Percentiles rank a stretch among this genome's conserved stretches.
These are phyloP conservation scores for Phalacrocorax carbo DNA, from an alignment of 2,113 vertebrate genomes.

Conservation along the genomic window DNA sequence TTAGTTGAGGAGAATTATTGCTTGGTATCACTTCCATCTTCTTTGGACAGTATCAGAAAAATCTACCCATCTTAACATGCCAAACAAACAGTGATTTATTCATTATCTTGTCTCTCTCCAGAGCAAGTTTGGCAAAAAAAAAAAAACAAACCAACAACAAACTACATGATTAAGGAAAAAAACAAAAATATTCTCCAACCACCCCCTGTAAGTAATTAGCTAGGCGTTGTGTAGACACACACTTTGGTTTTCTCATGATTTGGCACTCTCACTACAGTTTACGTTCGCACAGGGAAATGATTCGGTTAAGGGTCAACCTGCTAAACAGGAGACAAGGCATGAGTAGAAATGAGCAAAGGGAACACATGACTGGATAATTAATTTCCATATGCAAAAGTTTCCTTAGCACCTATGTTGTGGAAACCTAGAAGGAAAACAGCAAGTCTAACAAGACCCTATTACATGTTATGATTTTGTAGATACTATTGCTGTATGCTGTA, in stretches of 20 bases:
- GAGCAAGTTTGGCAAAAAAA: neutral
- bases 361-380: neutral
- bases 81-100: neutral
- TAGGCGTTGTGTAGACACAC: neutral
- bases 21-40: neutral
- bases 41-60: neutral
- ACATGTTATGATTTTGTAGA: neutral
- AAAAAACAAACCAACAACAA: neutral
- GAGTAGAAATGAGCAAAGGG: neutral
- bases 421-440: neutral
- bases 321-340: neutral
- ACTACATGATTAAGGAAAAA: neutral
- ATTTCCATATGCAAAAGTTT: neutral
- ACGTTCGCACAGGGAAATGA: neutral
- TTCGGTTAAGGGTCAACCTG: neutral
- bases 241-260: neutral
- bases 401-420: neutral
- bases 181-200: neutral
- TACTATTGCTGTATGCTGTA: neutral
- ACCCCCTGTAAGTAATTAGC: neutral
- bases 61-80: neutral
- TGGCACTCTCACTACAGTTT: neutral
- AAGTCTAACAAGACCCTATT: neutral
- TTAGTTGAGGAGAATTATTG: neutral
- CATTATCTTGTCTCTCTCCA: neutral